Base-by-base conservation (phyloP, 2,888 invertebrate genomes). In the Lepidochrysops patricia region DNA sequence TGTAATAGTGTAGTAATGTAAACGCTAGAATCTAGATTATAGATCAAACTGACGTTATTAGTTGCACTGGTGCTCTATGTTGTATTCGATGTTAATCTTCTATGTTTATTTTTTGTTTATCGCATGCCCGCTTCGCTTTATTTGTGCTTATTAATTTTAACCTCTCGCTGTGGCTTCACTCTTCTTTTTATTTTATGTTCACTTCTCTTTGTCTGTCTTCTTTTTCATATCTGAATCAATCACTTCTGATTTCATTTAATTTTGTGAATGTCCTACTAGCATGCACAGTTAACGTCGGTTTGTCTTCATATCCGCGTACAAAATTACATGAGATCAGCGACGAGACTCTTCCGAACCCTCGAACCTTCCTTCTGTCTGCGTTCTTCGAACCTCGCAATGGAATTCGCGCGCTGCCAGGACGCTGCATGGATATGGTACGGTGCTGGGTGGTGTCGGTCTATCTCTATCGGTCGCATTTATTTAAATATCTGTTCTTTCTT, bases 281-380 rank as follows among this genome's bases (percentile, higher is more conserved):
- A 72, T 76, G 72, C 64, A 70, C 67, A 67, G 58, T 63, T 68
- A 68, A 64, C 74, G 67, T 72, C 71, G 68, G 73, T 74, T 72
- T 75, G 70, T 82, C 74, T 72, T 72, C 67, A 13, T 63, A 48
- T 64, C 60, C 59, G 54, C 56, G 67, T 64, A 73, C 82, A 82
- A 84, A 87, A 83, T 86, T 86, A 87, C 79, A 76, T 86, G 84
- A 87, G 87, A 88, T 88, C 88, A 88, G 88, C 75, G 88, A 84
- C 88, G 87, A 88, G 88, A 85, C 84, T 86, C 84, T 71, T 66
- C 68, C 66, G 62, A 68, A 67, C 59, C 67, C 66, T 66, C 67
- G 67, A 61, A 61, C 67, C 68, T 72, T 68, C 70, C 67, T 71
- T 71, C 52, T 68, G 68, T 68, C 71, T 74, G 67, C 75, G 73